A percentile compares a stretch with the other conserved stretches of the same genome.
These are phyloP conservation scores for Erynnis tages DNA, from an alignment of 2,888 invertebrate species.

Conservation along the genomic window DNA sequence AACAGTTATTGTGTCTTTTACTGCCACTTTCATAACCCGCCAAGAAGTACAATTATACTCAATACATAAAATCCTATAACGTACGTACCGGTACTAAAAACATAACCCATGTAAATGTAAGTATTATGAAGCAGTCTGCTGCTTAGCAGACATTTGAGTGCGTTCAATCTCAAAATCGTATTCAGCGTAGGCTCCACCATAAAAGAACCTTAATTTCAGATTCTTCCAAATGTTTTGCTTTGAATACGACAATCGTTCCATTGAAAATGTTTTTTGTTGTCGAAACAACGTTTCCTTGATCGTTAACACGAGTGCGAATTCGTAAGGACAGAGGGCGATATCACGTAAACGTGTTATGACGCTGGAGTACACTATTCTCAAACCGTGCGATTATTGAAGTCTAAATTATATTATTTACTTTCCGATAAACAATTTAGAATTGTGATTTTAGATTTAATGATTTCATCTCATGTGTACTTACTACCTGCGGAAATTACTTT, in stretches of 20 bases:
- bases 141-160: no score
- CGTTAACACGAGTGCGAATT: constrained; percentile 63
- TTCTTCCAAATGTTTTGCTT: constrained; percentile 27
- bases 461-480: no score
- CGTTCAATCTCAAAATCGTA: not conserved
- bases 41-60: no score
- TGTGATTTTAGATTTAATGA: no score
- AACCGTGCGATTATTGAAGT: not conserved
- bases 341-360: constrained; percentile 63
- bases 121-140: no score
- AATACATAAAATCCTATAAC: no score
- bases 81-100: no score
- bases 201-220: constrained; percentile 32
- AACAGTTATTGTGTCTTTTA: no score
- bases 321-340: constrained; percentile 58
- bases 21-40: no score
- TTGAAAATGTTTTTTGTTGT: constrained; percentile 21
- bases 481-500: no score
- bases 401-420: no score
- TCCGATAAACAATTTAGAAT: not conserved
- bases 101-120: no score
- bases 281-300: constrained; percentile 60
- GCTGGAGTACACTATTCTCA: constrained; percentile 47
- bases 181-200: not conserved
- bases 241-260: constrained; percentile 23